Percentiles rank a stretch among this genome's conserved stretches.
phyloP scores from a whole-genome alignment of 1,140 invertebrate species.

The Notospermus geniculatus region DNA sequence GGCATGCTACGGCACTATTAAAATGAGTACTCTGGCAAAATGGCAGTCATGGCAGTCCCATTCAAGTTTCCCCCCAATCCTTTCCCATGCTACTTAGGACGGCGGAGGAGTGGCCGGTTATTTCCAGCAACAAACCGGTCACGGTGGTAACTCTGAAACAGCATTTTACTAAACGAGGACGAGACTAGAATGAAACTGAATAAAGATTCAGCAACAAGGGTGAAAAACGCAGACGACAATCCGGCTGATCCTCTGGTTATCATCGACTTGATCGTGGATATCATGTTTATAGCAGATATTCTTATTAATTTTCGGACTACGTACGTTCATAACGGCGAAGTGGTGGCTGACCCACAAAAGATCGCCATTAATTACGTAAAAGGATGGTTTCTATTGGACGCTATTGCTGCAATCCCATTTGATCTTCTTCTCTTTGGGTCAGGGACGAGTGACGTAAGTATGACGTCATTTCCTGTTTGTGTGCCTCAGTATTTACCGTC shows the following conservation, averaged over 20 bases:
- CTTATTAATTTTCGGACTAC: conserved; percentile 57
- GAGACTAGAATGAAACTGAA: conserved; percentile 50
- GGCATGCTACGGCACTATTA: too few species aligned
- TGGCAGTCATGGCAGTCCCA: too few species aligned
- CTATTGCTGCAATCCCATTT: conserved; percentile 55
- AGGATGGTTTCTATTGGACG: conserved; percentile 56
- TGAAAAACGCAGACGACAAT: conserved; percentile 35
- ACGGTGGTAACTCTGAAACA: too few species aligned
- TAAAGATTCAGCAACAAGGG: conserved; percentile 35
- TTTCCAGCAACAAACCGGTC: too few species aligned
- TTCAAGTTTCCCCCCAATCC: too few species aligned
- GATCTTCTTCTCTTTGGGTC: conserved; percentile 55
- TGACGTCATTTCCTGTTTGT: neutral
- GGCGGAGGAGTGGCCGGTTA: too few species aligned
- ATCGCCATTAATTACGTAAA: conserved; percentile 56
- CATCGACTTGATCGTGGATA: conserved; percentile 55
- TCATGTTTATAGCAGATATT: conserved; percentile 57
- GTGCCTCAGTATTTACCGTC: too few species aligned
- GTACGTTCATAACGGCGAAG: conserved; percentile 55
- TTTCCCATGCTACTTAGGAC: too few species aligned
- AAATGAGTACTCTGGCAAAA: too few species aligned
- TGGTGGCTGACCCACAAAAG: conserved; percentile 50
- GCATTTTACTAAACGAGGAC: conserved; percentile 75
- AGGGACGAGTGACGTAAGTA: conserved; percentile 54
- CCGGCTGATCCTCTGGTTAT: conserved; percentile 52